phyloP scores from a whole-genome alignment of 2,797 vertebrate genomes.

The Malacoctenus gilli region DNA sequence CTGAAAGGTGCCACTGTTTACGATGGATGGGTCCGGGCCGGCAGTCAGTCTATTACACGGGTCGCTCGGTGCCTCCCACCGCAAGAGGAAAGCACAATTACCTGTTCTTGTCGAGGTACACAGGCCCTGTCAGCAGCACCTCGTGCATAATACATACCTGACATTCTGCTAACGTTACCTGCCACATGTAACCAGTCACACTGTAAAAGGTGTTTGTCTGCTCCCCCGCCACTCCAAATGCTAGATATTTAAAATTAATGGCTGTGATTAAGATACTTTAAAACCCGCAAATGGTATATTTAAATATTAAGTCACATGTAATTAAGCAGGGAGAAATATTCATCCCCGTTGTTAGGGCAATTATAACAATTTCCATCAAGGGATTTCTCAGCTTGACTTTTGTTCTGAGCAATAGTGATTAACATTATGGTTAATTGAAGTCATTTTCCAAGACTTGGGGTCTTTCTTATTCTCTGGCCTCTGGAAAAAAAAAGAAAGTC shows the following conservation, averaged over 20 bases:
- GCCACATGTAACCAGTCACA: constrained; percentile 90
- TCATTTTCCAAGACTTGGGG: constrained; percentile 88
- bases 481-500: constrained; percentile 67
- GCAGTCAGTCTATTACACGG: constrained; percentile 51
- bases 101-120: constrained; percentile 67
- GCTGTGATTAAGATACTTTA: constrained; percentile 94
- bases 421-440: constrained; percentile 98
- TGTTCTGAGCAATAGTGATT: constrained; percentile 96
- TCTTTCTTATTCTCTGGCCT: constrained; percentile 75
- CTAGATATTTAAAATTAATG: constrained; percentile 97
- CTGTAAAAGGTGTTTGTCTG: constrained; percentile 93
- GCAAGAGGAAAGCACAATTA: constrained; percentile 78
- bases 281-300: constrained; percentile 94
- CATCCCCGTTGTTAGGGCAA: constrained; percentile 94
- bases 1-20: constrained; percentile 47
- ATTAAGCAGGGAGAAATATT: constrained; percentile 93
- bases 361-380: constrained; percentile 99
- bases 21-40: constrained; percentile 38
- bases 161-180: constrained; percentile 90
- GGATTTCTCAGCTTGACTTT: constrained; percentile 98
- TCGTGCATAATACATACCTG: constrained; percentile 85
- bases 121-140: constrained; percentile 70
- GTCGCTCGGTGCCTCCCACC: constrained; percentile 61
- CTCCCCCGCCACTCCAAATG: constrained; percentile 82
- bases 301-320: constrained; percentile 97